A percentile compares a stretch with the other conserved stretches of the same genome.
Evolutionary conservation across 1,140 invertebrate genomes (phyloP).

Genomic region (Polypedilum pembai): DNA sequence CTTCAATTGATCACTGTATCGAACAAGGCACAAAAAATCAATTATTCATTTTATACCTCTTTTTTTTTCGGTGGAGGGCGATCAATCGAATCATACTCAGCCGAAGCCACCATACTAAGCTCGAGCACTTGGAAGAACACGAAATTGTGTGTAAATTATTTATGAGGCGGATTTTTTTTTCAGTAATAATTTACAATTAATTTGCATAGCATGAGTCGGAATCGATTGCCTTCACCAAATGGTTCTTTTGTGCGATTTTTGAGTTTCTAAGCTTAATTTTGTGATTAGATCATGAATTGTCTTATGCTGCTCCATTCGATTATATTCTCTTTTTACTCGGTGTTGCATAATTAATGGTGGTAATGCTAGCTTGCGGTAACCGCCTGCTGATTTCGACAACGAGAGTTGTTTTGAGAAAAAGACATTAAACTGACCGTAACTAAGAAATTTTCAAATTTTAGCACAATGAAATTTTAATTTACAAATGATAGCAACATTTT

Average conservation of each 20-base stretch:
- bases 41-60: background rate
- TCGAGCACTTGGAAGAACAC: background rate
- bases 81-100: background rate
- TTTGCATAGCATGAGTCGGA: slow-evolving; percentile 16
- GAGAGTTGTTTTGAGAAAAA: too few species aligned
- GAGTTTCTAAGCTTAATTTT: too few species aligned
- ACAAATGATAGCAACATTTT: too few species aligned
- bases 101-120: background rate
- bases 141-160: slow-evolving; percentile 11
- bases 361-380: too few species aligned
- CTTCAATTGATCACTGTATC: slow-evolving; percentile 12
- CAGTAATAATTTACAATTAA: slow-evolving; percentile 19
- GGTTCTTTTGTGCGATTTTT: background rate
- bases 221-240: background rate
- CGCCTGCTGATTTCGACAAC: too few species aligned
- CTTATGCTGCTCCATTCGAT: too few species aligned
- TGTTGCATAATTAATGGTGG: too few species aligned
- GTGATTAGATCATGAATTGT: too few species aligned
- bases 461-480: too few species aligned
- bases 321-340: too few species aligned
- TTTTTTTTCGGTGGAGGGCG: background rate
- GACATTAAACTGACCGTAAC: too few species aligned
- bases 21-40: slow-evolving; percentile 4
- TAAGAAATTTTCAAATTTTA: too few species aligned
- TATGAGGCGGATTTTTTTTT: background rate